Base-by-base conservation (phyloP, 2,797 vertebrate genomes). In the Hyperoplus lanceolatus region DNA sequence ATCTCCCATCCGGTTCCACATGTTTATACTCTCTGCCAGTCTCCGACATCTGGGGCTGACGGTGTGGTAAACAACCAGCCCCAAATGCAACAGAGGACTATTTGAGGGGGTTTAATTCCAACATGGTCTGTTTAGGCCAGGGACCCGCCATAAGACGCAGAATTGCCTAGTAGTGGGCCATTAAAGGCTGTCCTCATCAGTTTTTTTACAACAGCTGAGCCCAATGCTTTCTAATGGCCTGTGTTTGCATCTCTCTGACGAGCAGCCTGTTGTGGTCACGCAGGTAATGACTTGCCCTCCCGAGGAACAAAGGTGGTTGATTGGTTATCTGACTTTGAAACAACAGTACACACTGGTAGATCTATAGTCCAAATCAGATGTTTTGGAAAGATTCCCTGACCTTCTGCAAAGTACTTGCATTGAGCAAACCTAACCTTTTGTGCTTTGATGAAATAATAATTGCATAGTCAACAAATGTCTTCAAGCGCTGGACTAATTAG, bases 41-140 rank as follows among this genome's bases (percentile, higher is more conserved):
- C 16, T 39, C 45, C 67, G 59, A 49, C 70, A 83, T 77, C 72
- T 75, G 58, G 29, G 53, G 55, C 55, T 12, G 12, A 46, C 57
- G 14, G 13, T 66, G 60, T 8, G 21, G 56, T 29, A 38, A 62
- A 60, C 3, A 29, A 0, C n/a, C 45, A 18, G 72, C 59, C 51
- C 45, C 7, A 3, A 45, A n/a, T 11, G 18, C 11, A 7, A 29
- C 29, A 4, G 29, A 21, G 3, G 15, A 50, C 43, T 46, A 15
- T 64, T 53, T 39, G 41, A 43, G 9, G 29, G 29, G 29, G 29
- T 29, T 29, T 29, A 29, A 29, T 29, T 29, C 29, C 29, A 29
- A 29, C 29, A 29, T 29, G 29, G 29, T 29, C 29, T 29, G 29
- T 29, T 29, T 29, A 29, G 29, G 29, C 29, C 29, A 29, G 29